These are phyloP conservation scores for Bimastos eiseni DNA, from an alignment of 2,888 invertebrate genomes.

Conservation along the genomic window DNA sequence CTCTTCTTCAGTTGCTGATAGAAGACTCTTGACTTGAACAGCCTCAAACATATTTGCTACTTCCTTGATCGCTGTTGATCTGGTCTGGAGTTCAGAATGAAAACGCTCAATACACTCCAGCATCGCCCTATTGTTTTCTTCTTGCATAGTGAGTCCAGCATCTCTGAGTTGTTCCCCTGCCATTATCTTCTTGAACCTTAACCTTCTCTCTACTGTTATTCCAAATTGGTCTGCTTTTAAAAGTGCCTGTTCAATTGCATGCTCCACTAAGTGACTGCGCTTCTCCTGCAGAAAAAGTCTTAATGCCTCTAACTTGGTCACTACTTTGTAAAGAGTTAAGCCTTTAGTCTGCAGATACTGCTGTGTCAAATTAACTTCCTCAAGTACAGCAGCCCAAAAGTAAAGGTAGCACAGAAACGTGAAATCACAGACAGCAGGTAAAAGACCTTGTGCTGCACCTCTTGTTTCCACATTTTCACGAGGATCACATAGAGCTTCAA, in stretches of 20 bases:
- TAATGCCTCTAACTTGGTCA: no score
- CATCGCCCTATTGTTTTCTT: constrained; percentile 26
- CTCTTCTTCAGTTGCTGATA: no score
- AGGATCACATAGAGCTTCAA: constrained; percentile 3
- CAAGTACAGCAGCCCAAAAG: not conserved
- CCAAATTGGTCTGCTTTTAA: not conserved
- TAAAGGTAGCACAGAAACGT: not conserved
- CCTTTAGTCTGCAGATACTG: no score
- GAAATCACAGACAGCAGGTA: not conserved
- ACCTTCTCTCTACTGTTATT: not conserved
- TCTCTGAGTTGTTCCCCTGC: not conserved
- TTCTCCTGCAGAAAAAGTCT: no score
- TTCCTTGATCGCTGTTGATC: no score
- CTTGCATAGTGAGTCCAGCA: constrained; percentile 26
- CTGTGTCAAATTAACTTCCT: not conserved
- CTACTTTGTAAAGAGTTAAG: no score
- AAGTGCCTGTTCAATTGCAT: no score
- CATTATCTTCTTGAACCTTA: constrained; percentile 4
- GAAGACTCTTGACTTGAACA: no score
- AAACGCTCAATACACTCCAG: not conserved
- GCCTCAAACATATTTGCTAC: no score
- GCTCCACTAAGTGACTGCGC: no score
- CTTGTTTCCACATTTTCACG: not conserved
- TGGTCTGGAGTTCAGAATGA: not conserved
- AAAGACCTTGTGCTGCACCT: not conserved